Evolutionary conservation across 2,888 invertebrate genomes (phyloP).

Genomic region (Clostera curtula): DNA sequence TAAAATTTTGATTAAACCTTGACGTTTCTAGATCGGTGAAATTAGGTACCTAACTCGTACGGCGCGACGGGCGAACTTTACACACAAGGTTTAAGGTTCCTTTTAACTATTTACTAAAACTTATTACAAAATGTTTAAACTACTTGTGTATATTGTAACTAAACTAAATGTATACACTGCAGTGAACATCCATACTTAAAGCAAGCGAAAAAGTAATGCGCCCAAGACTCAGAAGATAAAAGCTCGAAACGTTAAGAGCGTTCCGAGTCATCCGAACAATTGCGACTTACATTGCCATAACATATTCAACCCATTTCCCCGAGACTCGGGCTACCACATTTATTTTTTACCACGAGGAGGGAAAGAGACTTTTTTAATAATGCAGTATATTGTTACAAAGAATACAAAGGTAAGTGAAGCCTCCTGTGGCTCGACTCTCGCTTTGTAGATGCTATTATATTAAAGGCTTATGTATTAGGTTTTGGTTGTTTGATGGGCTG

Average conservation of each 20-base stretch:
- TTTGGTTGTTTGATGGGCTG: constrained; percentile 36
- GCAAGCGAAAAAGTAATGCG: constrained; percentile 19
- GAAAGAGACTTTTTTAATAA: constrained; percentile 59
- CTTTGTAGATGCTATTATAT: constrained; percentile 39
- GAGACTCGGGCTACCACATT: constrained; percentile 37
- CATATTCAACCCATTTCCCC: constrained; percentile 40
- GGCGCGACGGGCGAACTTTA: too few species aligned
- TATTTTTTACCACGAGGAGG: constrained; percentile 46
- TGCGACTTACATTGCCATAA: constrained; percentile 35
- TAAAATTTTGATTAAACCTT: too few species aligned
- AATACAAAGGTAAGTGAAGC: constrained; percentile 51
- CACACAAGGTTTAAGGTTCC: too few species aligned
- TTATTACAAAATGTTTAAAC: too few species aligned
- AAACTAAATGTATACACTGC: neutral
- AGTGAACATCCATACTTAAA: neutral
- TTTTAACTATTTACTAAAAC: too few species aligned
- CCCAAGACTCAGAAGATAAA: constrained; percentile 31
- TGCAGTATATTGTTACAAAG: constrained; percentile 62
- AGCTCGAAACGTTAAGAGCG: constrained; percentile 28
- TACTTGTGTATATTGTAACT: too few species aligned
- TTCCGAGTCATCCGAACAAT: constrained; percentile 35
- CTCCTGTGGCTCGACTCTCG: constrained; percentile 31
- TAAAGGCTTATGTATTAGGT: constrained; percentile 41
- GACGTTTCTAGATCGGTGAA: too few species aligned
- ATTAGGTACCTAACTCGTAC: too few species aligned